A percentile compares a stretch with the other conserved stretches of the same genome.
phyloP scores from a whole-genome alignment of 2,113 vertebrate genomes.

The Circaetus cinerascens region DNA sequence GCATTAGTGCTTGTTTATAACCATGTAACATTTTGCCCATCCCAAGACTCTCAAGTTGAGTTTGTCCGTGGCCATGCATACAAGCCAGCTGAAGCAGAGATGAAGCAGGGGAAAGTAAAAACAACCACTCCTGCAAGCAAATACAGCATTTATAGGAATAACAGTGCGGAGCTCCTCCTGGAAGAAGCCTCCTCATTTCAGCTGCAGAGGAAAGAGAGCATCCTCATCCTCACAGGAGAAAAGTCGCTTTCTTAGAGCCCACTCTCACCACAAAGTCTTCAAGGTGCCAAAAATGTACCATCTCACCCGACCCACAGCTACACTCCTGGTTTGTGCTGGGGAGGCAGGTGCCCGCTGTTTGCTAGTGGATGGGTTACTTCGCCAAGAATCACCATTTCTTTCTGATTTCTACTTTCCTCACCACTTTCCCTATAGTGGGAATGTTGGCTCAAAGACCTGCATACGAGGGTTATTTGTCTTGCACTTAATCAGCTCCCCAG shows the following conservation, averaged over 20 bases:
- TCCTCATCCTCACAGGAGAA: background rate
- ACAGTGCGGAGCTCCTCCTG: background rate
- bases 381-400: background rate
- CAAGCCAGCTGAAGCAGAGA: background rate
- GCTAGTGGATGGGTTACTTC: background rate
- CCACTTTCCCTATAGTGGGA: background rate
- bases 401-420: background rate
- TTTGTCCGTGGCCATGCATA: background rate
- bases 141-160: background rate
- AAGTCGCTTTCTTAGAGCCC: background rate
- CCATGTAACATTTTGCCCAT: fast-evolving
- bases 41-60: background rate
- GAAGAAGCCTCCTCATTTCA: background rate
- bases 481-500: background rate
- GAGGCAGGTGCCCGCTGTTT: background rate
- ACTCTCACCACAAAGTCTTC: background rate
- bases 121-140: background rate
- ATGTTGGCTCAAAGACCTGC: background rate
- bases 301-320: background rate
- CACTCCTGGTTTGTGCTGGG: background rate
- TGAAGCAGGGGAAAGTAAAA: fast-evolving
- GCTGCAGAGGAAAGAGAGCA: background rate
- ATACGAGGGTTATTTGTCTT: background rate
- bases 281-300: background rate
- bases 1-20: background rate